Evolutionary conservation across 2,797 vertebrate species (phyloP).

Genomic region (Dendrocincla tyrannina): DNA sequence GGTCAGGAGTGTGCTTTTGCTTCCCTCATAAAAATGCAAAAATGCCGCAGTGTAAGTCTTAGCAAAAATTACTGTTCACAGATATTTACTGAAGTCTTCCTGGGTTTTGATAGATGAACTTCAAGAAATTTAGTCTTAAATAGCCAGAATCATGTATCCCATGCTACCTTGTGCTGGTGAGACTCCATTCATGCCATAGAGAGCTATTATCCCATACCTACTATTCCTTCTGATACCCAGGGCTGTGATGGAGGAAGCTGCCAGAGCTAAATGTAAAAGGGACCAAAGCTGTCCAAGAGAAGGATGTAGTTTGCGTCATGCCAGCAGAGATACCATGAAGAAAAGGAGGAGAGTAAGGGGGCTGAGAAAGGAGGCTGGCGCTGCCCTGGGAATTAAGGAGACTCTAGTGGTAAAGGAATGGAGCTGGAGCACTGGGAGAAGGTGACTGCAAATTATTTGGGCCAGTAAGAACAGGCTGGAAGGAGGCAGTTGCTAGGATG

Average conservation of each 20-base stretch:
- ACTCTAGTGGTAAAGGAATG: neutral
- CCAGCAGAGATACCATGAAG: neutral
- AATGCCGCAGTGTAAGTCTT: neutral
- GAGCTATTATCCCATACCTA: neutral
- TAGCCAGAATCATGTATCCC: neutral
- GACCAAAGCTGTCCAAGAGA: neutral
- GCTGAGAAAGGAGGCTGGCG: neutral
- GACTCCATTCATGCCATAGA: neutral
- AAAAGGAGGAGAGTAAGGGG: neutral
- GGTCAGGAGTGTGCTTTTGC: neutral
- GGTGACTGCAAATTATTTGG: neutral
- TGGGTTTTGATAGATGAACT: neutral
- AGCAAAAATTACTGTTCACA: neutral
- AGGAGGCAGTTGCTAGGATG: neutral
- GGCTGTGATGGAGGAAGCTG: neutral
- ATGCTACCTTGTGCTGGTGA: neutral
- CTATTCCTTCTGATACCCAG: neutral
- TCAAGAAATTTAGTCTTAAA: conserved; percentile 3
- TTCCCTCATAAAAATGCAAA: conserved; percentile 2
- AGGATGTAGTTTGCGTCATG: neutral
- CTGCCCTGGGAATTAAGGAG: neutral
- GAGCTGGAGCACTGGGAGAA: neutral
- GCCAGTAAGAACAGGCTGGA: neutral
- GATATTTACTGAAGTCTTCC: conserved; percentile 5
- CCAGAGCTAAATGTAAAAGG: neutral